Evolutionary conservation across 2,888 invertebrate genomes (phyloP), one percentile per base, ranked within the genome.

Genomic region (Halictus ligatus): DNA sequence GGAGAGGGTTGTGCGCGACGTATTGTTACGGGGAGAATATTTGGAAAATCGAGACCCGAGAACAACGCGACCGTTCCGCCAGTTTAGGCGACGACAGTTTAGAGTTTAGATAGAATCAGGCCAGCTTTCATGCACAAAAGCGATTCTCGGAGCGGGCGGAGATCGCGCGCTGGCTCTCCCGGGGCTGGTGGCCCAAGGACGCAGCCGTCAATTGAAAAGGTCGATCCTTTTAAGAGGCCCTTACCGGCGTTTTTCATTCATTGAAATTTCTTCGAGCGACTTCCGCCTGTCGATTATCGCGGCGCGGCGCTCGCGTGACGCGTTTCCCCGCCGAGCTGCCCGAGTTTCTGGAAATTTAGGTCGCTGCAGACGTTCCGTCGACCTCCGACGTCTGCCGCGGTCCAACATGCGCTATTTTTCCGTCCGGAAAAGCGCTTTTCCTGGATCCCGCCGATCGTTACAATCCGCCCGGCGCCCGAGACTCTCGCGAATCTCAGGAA

Each of bases 201-300:
- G 91, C 46, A 46, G 80, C 83, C 90, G 93, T 94, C 92, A 93
- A 95, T 95, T 94, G 95, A 94, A 93, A 94, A 94, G 94, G 93
- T 95, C 94, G 94, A 94, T 94, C 93, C 92, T 94, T 95, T 95
- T 94, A 94, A 94, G 87, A 90, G 92, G 91, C 92, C 92, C 93
- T 94, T 93, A 90, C 90, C 91, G 90, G 90, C 92, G 92, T 93
- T 94, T 94, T 93, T 91, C 93, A 93, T 94, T 94, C 93, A 94
- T 94, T 93, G 92, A 93, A 93, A 94, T 94, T 93, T 93, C 92
- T 92, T 92, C 89, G 90, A 71, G 72, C 79, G 43, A 89, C 89
- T 89, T 91, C 91, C 91, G 91, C 85, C 88, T 88, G 60, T 50
- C 84, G 74, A 86, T 87, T 88, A 89, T 72, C 78, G 50, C 58